Evolutionary conservation across 1,140 invertebrate species (phyloP), one percentile per base, ranked within the genome.

Genomic region (Drosophila chauvacae): DNA sequence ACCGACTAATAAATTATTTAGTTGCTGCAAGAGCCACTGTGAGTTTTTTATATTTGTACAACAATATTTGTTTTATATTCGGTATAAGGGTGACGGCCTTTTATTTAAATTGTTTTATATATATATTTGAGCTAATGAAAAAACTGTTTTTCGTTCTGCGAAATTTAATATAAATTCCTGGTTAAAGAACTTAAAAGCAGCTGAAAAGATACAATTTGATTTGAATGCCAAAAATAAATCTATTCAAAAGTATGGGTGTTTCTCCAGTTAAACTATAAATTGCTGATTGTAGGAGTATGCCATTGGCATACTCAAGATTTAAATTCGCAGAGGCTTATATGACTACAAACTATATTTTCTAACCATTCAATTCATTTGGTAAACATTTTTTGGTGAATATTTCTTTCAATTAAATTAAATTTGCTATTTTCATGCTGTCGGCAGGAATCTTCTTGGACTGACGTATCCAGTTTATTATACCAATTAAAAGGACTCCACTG

Each of bases 391-490:
- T 55, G 4, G 1, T 4, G 0, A 33, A 65, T 16, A 13, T 20
- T n/a, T 65, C 23, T 47, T 44, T 47, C 7, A 47, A 56, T 33
- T 18, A 41, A 16, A 47, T 39, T 41, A 14, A 59, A 72, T 18
- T n/a, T 28, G 14, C n/a, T 11, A 37, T 37, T 51, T 26, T n/a
- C 18, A 13, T 39, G 11, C 28, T 20, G 20, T 16, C 4, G 20
- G 6, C 20, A 20, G 26, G n/a, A 59, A 41, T 23, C 35, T 35
- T 16, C 53, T 23, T 50, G 20, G 16, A 16, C 30, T 2, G 20
- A 45, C 58, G 51, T 44, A 50, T 81, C 30, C 59, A 48, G 81
- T 84, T 84, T 63, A 84, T 84, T 81, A 84, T 39, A 45, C 37
- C 72, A 81, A 84, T 84, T 84, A 84, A 70, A 63, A 64, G 59